These are phyloP conservation scores for Drosophila ambigua DNA, from an alignment of 1,140 invertebrate genomes.

Conservation along the genomic window DNA sequence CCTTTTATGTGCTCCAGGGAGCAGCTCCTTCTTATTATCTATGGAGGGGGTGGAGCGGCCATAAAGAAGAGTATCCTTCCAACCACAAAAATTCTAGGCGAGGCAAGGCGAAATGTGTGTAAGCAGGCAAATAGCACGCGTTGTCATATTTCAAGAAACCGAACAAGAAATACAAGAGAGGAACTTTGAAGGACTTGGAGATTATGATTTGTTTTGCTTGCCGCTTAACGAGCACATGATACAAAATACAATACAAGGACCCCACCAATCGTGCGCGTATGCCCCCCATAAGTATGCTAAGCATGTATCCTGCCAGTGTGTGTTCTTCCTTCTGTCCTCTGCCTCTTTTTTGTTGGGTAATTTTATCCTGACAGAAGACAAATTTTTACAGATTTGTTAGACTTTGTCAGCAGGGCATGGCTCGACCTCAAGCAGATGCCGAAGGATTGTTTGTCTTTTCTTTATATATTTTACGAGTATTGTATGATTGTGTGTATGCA, in stretches of 20 bases:
- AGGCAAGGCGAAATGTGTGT: constrained; percentile 54
- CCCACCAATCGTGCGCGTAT: neutral
- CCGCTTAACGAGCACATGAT: constrained; percentile 74
- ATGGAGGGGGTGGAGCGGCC: constrained; percentile 7
- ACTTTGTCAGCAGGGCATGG: constrained; percentile 39
- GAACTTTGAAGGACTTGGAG: constrained; percentile 62
- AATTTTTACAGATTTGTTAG: constrained; percentile 80
- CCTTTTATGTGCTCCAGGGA: constrained; percentile 49
- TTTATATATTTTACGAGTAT: neutral
- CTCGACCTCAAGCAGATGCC: neutral
- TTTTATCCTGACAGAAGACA: constrained; percentile 63
- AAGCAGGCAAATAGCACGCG: constrained; percentile 74
- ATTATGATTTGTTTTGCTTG: constrained; percentile 82
- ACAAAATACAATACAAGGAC: constrained; percentile 49
- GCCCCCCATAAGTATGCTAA: constrained; percentile 65
- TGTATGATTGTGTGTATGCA: constrained; percentile 31
- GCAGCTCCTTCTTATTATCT: constrained; percentile 28
- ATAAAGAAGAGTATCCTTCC: constrained; percentile 34
- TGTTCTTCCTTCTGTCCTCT: constrained; percentile 17
- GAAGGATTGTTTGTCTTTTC: constrained; percentile 12
- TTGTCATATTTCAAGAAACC: constrained; percentile 62
- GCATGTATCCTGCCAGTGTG: constrained; percentile 44
- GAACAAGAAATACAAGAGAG: neutral
- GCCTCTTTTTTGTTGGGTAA: constrained; percentile 16
- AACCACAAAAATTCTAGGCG: constrained; percentile 52